Base-by-base conservation (phyloP, 1,140 invertebrate species). In the Drosophila nikananu region DNA sequence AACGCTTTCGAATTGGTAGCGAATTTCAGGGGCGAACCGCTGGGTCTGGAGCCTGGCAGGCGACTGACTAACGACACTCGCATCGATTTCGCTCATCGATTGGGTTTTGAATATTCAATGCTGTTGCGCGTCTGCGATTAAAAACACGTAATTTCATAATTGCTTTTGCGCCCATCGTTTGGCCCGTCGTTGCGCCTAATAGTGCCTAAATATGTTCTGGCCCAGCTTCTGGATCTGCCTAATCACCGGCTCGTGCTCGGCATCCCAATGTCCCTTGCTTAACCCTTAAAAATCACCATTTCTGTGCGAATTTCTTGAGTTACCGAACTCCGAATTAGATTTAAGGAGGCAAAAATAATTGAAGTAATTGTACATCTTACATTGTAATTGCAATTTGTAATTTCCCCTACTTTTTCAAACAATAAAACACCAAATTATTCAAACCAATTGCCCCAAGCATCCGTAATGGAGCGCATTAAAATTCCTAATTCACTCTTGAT, bases 71-170 rank as follows among this genome's bases (percentile, higher is more conserved):
- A 1, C 12, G 17, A 21, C 41, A 41, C 66, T 27, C 23, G 7
- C 19, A 51, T 58, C 44, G 70, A 57, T 66, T 66, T 54, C 48
- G 49, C 72, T 66, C 54, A 65, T 68, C 58, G 54, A 80, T 64
- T 71, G 37, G 39, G 58, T 72, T 67, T 37, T 59, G 62, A 66
- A 73, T 87, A 89, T 78, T 74, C 68, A 86, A 75, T 86, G 58
- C 37, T 60, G 60, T 54, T 63, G 57, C 49, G 57, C 49, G 32
- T 72, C 59, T 55, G 62, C 61, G 70, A 78, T 75, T 81, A 79
- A 75, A 74, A 65, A 60, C 83, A 86, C 82, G 82, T 86, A 86
- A 79, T 71, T 67, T 76, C 66, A 79, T 80, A 82, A 86, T 86
- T 82, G 83, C 65, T 76, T 86, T 86, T 76, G 41, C 19, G 51